Evolutionary conservation across 1,140 invertebrate genomes (phyloP).

Genomic region (Zaprionus tsacasi): DNA sequence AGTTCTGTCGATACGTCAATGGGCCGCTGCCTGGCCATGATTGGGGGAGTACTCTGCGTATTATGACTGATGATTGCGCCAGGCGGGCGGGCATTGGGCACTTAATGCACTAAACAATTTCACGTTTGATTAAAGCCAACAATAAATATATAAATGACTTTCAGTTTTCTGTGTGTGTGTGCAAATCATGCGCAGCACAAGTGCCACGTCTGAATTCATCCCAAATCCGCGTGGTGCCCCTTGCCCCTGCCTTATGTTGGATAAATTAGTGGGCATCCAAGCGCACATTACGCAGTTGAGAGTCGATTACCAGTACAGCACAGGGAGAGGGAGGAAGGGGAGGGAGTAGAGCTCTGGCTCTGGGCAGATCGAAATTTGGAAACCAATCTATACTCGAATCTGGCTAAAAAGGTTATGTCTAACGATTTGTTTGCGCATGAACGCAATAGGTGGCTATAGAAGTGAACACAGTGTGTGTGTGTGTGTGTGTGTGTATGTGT

Average conservation of each 20-base stretch:
- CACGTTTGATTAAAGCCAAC: constrained; percentile 62
- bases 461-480: background rate
- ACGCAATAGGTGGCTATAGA: background rate
- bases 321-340: background rate
- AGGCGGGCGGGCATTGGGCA: constrained; percentile 15
- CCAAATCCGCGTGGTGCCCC: background rate
- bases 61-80: constrained; percentile 28
- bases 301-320: constrained; percentile 17
- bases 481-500: background rate
- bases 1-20: constrained; percentile 37
- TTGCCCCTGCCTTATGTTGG: constrained; percentile 15
- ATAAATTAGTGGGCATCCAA: constrained; percentile 41
- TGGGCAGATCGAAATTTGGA: constrained; percentile 20
- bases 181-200: constrained; percentile 52
- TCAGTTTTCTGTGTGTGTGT: constrained; percentile 43
- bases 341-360: background rate
- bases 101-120: constrained; percentile 70
- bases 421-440: background rate
- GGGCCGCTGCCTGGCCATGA: constrained; percentile 33
- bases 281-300: constrained; percentile 33
- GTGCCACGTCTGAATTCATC: constrained; percentile 40
- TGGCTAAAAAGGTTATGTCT: constrained; percentile 9
- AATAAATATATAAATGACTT: constrained; percentile 58
- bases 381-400: constrained; percentile 10
- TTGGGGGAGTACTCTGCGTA: constrained; percentile 7